A percentile compares a stretch with the other conserved stretches of the same genome.
These are phyloP conservation scores for Strix aluco DNA, from an alignment of 2,113 vertebrate genomes.

Conservation along the genomic window DNA sequence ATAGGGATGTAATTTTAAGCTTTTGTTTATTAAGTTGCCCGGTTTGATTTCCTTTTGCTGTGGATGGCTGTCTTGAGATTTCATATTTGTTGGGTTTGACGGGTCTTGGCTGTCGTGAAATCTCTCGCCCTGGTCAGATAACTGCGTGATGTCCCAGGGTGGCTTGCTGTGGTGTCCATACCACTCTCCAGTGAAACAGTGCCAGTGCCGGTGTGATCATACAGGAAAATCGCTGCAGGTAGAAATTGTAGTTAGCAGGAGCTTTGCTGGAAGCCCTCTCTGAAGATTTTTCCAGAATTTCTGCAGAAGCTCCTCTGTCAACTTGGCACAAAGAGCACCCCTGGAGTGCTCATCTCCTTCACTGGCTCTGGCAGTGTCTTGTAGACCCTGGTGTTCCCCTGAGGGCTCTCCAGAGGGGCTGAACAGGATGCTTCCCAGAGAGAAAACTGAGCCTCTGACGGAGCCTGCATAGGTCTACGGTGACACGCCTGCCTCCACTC, in stretches of 20 bases:
- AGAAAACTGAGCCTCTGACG: accelerated
- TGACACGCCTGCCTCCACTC: not conserved
- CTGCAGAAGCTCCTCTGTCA: not conserved
- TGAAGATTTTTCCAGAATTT: not conserved
- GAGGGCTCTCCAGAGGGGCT: not conserved
- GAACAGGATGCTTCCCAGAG: not conserved
- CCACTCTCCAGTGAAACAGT: not conserved
- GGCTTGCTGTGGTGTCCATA: not conserved
- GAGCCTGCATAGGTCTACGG: not conserved
- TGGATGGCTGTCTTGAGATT: not conserved
- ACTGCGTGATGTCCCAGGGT: not conserved
- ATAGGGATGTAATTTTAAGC: not conserved
- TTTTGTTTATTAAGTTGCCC: not conserved
- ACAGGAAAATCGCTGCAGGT: not conserved
- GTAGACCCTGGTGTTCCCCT: not conserved
- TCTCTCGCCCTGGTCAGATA: not conserved
- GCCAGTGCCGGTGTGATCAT: not conserved
- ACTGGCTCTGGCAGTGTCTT: not conserved
- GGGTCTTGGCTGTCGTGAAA: not conserved
- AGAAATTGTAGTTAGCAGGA: not conserved
- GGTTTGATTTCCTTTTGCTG: not conserved
- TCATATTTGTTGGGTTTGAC: accelerated
- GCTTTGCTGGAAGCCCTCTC: not conserved
- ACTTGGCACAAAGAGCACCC: not conserved
- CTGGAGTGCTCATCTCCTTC: not conserved